These are phyloP conservation scores for Ursus arctos DNA, from an alignment of 2,113 vertebrate species.

Conservation along the genomic window DNA sequence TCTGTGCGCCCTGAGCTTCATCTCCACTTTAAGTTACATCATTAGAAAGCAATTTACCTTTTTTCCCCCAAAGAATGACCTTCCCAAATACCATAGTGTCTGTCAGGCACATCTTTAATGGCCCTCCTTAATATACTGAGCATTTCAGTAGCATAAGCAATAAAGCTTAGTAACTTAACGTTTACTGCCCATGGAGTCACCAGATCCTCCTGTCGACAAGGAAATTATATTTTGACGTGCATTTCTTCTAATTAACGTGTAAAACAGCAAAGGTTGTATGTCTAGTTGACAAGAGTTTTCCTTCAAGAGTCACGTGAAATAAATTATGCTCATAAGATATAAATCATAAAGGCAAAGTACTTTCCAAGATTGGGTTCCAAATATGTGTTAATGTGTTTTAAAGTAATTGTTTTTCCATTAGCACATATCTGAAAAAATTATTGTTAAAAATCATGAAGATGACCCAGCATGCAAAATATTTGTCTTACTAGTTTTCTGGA, in stretches of 20 bases:
- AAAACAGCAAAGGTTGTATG: not conserved
- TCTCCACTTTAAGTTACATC: not conserved
- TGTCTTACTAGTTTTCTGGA: not conserved
- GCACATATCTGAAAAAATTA: not conserved
- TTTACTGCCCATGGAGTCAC: not conserved
- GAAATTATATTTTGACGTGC: not conserved
- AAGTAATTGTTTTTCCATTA: not conserved
- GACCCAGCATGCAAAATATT: not conserved
- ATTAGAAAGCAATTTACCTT: not conserved
- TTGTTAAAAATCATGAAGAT: constrained; percentile 30
- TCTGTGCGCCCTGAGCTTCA: not conserved
- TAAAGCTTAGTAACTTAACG: not conserved
- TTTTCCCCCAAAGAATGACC: not conserved
- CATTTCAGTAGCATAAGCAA: not conserved
- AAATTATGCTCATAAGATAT: not conserved
- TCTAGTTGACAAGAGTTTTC: not conserved
- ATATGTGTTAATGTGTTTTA: not conserved
- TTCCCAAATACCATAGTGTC: not conserved
- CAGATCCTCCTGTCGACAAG: not conserved
- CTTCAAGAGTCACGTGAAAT: not conserved
- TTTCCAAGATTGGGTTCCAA: not conserved
- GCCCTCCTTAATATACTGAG: not conserved
- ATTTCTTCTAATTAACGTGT: not conserved
- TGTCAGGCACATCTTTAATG: not conserved
- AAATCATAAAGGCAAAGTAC: not conserved